Evolutionary conservation across 2,113 vertebrate species (phyloP).

Genomic region (Semicossyphus pulcher): DNA sequence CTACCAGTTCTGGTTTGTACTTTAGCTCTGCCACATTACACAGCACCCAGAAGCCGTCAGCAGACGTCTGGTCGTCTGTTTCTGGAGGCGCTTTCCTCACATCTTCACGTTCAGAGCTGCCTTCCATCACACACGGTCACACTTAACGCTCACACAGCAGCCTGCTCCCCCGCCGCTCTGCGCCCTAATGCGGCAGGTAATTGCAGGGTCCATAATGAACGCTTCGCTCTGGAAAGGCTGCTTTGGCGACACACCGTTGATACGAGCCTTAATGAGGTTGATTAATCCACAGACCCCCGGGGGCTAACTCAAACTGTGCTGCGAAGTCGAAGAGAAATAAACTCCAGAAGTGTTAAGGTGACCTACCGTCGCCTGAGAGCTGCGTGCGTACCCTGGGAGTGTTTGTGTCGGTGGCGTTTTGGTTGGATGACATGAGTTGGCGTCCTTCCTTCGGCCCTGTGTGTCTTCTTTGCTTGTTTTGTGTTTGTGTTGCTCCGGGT

Average conservation of each 20-base stretch:
- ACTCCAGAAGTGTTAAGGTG: conserved; percentile 25
- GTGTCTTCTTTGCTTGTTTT: neutral
- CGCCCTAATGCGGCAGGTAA: conserved; percentile 17
- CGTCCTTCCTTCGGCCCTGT: neutral
- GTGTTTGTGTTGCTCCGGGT: neutral
- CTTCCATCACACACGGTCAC: neutral
- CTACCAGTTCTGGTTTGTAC: too few species aligned
- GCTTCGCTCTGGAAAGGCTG: conserved; percentile 23
- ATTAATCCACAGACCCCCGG: conserved; percentile 27
- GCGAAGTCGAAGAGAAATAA: conserved; percentile 8
- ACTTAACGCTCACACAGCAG: neutral
- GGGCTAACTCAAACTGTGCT: too few species aligned
- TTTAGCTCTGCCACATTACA: neutral
- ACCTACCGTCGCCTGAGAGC: neutral
- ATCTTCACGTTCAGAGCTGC: neutral
- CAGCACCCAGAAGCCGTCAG: neutral
- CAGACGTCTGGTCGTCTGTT: too few species aligned
- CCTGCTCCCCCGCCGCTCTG: neutral
- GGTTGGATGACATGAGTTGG: neutral
- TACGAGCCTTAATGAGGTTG: conserved; percentile 10
- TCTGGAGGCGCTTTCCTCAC: neutral
- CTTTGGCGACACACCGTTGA: conserved; percentile 27
- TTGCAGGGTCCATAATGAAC: conserved; percentile 44
- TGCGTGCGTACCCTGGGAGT: neutral
- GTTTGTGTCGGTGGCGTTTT: neutral